These are phyloP conservation scores for Choloepus didactylus DNA, from an alignment of 2,797 vertebrate genomes.

Conservation along the genomic window DNA sequence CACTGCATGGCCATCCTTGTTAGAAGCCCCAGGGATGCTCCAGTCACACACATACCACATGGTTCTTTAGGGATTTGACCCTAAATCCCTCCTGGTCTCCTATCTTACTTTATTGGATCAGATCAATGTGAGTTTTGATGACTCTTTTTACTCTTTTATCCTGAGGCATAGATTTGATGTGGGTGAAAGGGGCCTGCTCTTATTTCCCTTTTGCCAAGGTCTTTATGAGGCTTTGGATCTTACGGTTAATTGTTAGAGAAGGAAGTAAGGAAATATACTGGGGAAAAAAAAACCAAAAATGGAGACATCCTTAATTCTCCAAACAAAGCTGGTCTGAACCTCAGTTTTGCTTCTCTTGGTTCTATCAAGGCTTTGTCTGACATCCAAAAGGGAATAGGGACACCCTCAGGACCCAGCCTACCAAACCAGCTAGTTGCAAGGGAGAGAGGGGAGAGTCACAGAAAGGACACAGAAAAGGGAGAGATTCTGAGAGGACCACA, in stretches of 20 bases:
- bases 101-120: background rate
- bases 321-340: background rate
- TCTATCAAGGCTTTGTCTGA: background rate
- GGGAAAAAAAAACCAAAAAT: background rate
- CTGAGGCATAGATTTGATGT: background rate
- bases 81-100: background rate
- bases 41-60: background rate
- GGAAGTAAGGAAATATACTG: background rate
- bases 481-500: background rate
- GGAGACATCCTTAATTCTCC: background rate
- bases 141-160: background rate
- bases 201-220: background rate
- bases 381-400: background rate
- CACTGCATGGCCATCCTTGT: background rate
- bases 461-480: background rate
- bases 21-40: background rate
- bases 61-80: background rate
- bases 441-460: background rate
- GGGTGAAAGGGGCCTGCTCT: background rate
- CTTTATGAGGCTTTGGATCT: background rate
- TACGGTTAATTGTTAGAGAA: slow-evolving; percentile 20
- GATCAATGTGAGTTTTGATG: background rate
- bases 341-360: background rate
- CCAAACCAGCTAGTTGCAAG: background rate
- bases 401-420: background rate